Base-by-base conservation (phyloP, 1,140 invertebrate species). In the Oppia nitens region DNA sequence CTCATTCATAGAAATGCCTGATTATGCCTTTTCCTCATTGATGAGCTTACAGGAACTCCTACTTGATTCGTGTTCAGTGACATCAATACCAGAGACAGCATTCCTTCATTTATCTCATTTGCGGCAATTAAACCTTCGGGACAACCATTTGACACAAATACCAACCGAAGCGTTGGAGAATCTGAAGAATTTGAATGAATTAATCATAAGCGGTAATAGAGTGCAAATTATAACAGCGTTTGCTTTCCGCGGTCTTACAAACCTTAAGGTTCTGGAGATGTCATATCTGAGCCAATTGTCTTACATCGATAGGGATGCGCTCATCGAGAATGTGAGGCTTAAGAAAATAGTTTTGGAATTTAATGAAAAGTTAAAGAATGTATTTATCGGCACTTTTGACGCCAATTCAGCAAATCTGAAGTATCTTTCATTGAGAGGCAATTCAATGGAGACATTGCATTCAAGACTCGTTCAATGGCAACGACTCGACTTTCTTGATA, bases 71-170 rank as follows among this genome's bases (percentile, higher is more conserved):
- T 85, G 85, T 17, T 83, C 81, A 1, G 73, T 91, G 52, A 76
- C 79, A 25, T 83, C 84, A 62, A 82, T 91, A 53, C 83, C 79
- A 47, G 76, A 78, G 2, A 75, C 77, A 23, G 83, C 86, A 1
- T 85, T 92, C 62, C 76, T 78, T 49, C 84, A 85, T 29, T 69
- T 91, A 21, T 76, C 77, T 51, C 80, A 79, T 11, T 71, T 92
- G 14, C 75, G 84, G 53, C 82, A 72, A 55, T 72, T 93, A 26
- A 82, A 84, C 66, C 72, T 92, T 1, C 80, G 81, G 11, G 85
- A 84, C 62, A 92, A 91, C 71, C 77, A 80, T 51, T 69, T 93
- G 24, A 72, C 72, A 12, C 72, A 75, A 45, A 78, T 92, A 14
- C 87, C 87, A 0, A 87, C 86, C 0, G 73, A 76, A 6, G 82